Evolutionary conservation across 2,888 invertebrate species (phyloP).

Genomic region (Venusia cambrica): DNA sequence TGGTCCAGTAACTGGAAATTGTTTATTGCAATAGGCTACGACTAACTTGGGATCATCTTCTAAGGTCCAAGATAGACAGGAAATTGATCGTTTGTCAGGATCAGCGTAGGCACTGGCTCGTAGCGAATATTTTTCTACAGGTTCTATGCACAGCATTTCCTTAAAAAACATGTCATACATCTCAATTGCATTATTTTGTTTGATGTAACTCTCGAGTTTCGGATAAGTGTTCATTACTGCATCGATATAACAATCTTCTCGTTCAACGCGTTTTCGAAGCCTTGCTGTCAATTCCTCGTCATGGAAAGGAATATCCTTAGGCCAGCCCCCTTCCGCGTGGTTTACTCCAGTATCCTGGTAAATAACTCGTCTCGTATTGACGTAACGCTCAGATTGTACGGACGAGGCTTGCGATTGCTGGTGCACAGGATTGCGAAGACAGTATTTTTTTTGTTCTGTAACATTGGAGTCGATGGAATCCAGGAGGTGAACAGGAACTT

Average conservation of each 20-base stretch:
- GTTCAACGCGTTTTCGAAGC: conserved; percentile 87
- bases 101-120: conserved; percentile 83
- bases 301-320: conserved; percentile 83
- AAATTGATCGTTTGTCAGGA: conserved; percentile 60
- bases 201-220: conserved; percentile 81
- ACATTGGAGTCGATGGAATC: conserved; percentile 52
- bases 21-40: conserved; percentile 78
- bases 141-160: conserved; percentile 64
- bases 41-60: conserved; percentile 83
- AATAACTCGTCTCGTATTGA: conserved; percentile 81
- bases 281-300: conserved; percentile 85
- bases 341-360: conserved; percentile 78
- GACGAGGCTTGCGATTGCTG: conserved; percentile 56
- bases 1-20: conserved; percentile 33
- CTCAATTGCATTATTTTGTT: conserved; percentile 88
- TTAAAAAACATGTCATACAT: conserved; percentile 87
- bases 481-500: conserved; percentile 43
- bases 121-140: conserved; percentile 71
- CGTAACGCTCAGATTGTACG: conserved; percentile 52
- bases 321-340: conserved; percentile 91
- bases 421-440: conserved; percentile 67
- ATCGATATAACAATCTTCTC: conserved; percentile 86
- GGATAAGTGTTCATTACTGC: conserved; percentile 77
- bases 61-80: conserved; percentile 84
- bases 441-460: conserved; percentile 50